phyloP scores from a whole-genome alignment of 2,113 vertebrate genomes.

The sheep (Ovis aries) region DNA sequence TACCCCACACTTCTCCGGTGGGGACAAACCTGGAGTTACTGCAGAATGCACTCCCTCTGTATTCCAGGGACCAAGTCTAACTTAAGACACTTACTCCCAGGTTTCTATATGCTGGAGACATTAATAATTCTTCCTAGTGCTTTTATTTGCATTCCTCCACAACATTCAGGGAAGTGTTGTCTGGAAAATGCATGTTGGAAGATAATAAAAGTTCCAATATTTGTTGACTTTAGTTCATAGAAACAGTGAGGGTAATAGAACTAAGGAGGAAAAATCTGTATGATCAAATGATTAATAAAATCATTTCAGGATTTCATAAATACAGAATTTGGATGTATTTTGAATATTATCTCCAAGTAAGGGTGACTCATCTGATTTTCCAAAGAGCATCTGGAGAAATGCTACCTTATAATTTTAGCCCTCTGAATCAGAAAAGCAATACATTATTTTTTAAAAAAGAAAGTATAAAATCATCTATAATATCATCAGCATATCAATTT shows the following conservation, averaged over 20 bases:
- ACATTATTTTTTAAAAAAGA: neutral
- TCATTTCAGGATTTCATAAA: neutral
- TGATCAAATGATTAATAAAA: neutral
- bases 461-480: neutral
- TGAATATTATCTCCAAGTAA: neutral
- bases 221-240: neutral
- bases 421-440: neutral
- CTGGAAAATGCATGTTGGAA: accelerated
- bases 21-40: neutral
- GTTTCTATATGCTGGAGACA: neutral
- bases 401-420: neutral
- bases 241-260: neutral
- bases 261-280: neutral
- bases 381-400: neutral
- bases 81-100: neutral
- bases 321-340: neutral
- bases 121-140: accelerated
- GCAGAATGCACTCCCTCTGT: neutral
- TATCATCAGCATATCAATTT: neutral
- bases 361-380: neutral
- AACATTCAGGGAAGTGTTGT: neutral
- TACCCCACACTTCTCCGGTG: neutral
- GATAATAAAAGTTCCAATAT: neutral
- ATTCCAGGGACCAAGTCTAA: neutral
- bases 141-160: neutral